Evolutionary conservation across 1,140 invertebrate species (phyloP), one percentile per base, ranked within the genome.

Genomic region (Trachelipus rathkii): DNA sequence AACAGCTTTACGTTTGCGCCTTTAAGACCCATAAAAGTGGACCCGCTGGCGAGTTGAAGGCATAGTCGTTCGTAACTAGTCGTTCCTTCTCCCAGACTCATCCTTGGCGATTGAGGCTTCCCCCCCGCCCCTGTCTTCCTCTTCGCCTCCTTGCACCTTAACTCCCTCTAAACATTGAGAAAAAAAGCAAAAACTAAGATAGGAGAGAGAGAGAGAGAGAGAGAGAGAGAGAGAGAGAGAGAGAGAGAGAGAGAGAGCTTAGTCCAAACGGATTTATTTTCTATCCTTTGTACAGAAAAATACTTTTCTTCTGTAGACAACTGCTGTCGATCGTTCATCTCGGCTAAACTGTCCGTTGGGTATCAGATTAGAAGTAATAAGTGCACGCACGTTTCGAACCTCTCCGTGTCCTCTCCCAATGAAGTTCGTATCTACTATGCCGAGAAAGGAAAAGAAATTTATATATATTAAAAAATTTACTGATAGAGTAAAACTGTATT

Each of bases 311-410:
- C 19, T 13, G 50, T 8, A 33, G 50, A 60, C 50, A 60, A 60
- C 50, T 60, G 50, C 50, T 60, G 50, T 60, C 50, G 50, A 60
- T 19, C 50, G 50, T 60, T 60, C 50, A 19, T 60, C 50, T 60
- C 1, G 1, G 3, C 11, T 15, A 60, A 13, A 60, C 50, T 60
- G 50, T 19, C 50, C 50, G 8, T 8, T 60, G 50, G 50, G 50
- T 60, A 60, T 60, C 50, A 60, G 50, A 60, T 60, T 60, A 60
- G 50, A 60, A 15, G 8, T 60, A 60, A 60, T 60, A 60, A 60
- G 50, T 1, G 8, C 8, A 60, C 50, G 50, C 19, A 33, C 33
- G 33, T 33, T 33, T 33, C 6, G 2, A 1, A 33, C 1, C 33
- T 33, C 33, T 33, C 33, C 33, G 33, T 33, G 33, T 33, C 6